Base-by-base conservation (phyloP, 2,797 vertebrate species). In the Momotus momota region DNA sequence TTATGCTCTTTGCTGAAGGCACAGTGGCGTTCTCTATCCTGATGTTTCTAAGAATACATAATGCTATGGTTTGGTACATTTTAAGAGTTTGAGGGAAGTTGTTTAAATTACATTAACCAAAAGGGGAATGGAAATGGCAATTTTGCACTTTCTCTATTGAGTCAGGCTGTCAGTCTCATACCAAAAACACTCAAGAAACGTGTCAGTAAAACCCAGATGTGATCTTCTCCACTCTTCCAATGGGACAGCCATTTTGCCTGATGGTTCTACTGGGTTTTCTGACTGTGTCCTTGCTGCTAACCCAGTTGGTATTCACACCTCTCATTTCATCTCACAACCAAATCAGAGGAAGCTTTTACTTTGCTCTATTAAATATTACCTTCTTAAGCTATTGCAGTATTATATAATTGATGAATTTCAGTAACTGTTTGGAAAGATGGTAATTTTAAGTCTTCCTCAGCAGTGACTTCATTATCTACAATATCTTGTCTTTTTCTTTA, bases 121-220 rank as follows among this genome's bases (percentile, higher is more conserved):
- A 95, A 95, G 31, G 25, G 45, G 66, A 94, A 94, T 69, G 86
- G 88, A 95, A 96, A 94, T 75, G 83, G 70, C 35, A 72, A 38
- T 79, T 96, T 90, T 94, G 49, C 31, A 92, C 80, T 91, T 88
- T 80, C 80, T 88, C 77, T 88, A 54, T 86, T 88, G 54, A 93
- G 70, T 74, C 65, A 31, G 45, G 49, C 46, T 83, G 43, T 38
- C 54, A 66, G 52, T 26, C 46, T 90, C 14, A 11, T 38, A 65
- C 43, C 41, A 90, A 90, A 93, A 86, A 1, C 67, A 75, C 46
- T 43, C 58, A 62, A 88, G 55, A 46, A 38, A 89, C 35, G n/a
- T 80, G 70, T 40, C 79, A 90, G 46, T 75, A 86, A 86, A 84
- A 38, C 29, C 0, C 38, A 90, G 40, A 55, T 69, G 18, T 43